Evolutionary conservation across 2,113 vertebrate species (phyloP).

Genomic region (Peromyscus californicus): DNA sequence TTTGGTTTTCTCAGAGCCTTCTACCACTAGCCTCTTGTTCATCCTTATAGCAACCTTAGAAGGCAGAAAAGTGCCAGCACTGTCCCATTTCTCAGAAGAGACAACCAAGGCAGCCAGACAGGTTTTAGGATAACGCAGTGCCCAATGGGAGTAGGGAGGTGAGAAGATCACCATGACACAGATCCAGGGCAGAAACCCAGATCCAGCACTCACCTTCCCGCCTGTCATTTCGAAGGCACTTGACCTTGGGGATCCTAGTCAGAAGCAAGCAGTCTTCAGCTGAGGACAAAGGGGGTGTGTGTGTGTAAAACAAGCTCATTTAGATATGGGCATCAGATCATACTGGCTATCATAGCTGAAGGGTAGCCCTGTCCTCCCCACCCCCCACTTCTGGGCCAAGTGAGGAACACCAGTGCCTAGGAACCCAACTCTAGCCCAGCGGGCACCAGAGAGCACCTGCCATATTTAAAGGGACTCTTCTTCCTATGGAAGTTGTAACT

Average conservation of each 20-base stretch:
- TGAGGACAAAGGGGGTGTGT: slow-evolving; percentile 80
- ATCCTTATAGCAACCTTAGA: background rate
- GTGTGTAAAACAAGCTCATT: slow-evolving; percentile 21
- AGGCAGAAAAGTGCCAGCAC: background rate
- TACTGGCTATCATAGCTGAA: background rate
- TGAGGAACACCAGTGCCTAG: background rate
- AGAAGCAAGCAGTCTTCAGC: slow-evolving; percentile 98
- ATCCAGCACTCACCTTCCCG: slow-evolving; percentile 93
- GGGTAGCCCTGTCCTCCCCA: background rate
- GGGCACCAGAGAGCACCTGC: background rate
- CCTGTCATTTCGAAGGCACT: slow-evolving; percentile 94
- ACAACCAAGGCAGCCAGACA: background rate
- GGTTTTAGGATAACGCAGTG: background rate
- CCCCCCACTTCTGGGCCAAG: background rate
- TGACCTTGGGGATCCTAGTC: slow-evolving; percentile 96
- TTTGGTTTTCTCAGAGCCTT: background rate
- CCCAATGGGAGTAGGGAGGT: background rate
- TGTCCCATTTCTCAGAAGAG: background rate
- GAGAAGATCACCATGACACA: background rate
- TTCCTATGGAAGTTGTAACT: background rate
- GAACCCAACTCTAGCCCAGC: background rate
- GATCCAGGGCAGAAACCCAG: background rate
- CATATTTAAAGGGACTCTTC: background rate
- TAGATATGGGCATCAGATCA: background rate
- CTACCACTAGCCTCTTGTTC: background rate